phyloP scores from a whole-genome alignment of 2,113 vertebrate genomes.

The Condylura cristata region DNA sequence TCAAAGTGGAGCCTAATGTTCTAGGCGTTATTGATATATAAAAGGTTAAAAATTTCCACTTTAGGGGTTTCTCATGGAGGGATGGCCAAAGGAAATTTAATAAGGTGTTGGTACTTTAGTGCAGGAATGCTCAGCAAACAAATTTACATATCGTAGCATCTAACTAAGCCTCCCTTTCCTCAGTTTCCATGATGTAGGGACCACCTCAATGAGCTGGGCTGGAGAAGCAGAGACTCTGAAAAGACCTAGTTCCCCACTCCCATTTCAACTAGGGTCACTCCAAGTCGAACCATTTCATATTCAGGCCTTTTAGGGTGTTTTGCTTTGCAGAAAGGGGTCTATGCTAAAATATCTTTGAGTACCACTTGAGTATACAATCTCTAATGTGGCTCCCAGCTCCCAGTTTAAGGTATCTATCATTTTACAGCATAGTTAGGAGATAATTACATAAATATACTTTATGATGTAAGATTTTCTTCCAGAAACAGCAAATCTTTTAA shows the following conservation, averaged over 20 bases:
- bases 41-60: not conserved
- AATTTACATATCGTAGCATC: not conserved
- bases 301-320: not conserved
- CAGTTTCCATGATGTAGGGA: not conserved
- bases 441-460: not conserved
- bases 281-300: not conserved
- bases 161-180: conserved; percentile 14
- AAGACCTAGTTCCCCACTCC: not conserved
- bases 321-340: not conserved
- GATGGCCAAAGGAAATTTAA: not conserved
- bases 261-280: not conserved
- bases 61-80: not conserved
- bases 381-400: not conserved
- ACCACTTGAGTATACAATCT: not conserved
- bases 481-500: not conserved
- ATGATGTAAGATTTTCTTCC: not conserved
- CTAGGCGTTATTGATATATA: not conserved
- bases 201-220: not conserved
- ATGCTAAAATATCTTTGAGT: not conserved
- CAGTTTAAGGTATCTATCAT: not conserved
- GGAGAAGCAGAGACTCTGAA: not conserved
- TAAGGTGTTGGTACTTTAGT: not conserved
- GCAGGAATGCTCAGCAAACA: conserved; percentile 54
- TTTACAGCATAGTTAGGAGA: not conserved
- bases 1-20: not conserved